A percentile compares a stretch with the other conserved stretches of the same genome.
These are phyloP conservation scores for Carabus problematicus DNA, from an alignment of 2,888 invertebrate genomes.

Conservation along the genomic window DNA sequence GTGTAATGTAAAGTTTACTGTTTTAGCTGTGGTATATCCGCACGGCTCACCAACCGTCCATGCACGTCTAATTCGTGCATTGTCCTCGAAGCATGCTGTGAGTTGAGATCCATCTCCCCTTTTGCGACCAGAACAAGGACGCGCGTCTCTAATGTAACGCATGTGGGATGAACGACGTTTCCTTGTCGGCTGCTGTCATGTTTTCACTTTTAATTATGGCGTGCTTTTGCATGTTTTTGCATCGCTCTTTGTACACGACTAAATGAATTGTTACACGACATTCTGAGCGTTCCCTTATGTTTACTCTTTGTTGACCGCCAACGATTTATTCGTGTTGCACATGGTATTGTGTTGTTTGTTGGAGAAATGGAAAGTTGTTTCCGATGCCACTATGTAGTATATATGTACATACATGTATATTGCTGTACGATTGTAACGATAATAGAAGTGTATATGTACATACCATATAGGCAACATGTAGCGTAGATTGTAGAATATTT, in stretches of 20 bases:
- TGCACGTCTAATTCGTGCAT: constrained; percentile 29
- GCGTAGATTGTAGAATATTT: too few relatives aligned
- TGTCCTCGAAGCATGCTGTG: constrained; percentile 1
- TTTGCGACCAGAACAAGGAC: constrained; percentile 1
- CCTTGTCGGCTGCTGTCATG: constrained; percentile 27
- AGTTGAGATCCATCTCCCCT: constrained; percentile 11
- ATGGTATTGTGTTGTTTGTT: too few relatives aligned
- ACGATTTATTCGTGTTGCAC: too few relatives aligned
- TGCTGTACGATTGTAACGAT: too few relatives aligned
- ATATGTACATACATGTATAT: too few relatives aligned
- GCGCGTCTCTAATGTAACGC: constrained; percentile 6
- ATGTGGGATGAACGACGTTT: not conserved
- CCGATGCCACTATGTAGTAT: too few relatives aligned
- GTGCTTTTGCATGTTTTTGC: constrained; percentile 13
- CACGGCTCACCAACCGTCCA: constrained; percentile 17
- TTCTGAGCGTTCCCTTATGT: too few relatives aligned
- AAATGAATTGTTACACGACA: constrained; percentile 19
- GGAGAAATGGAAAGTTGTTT: too few relatives aligned
- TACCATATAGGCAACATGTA: too few relatives aligned
- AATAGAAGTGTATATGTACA: too few relatives aligned
- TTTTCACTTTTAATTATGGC: constrained; percentile 39
- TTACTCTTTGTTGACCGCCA: too few relatives aligned
- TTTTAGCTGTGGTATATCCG: constrained; percentile 9
- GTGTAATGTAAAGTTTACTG: constrained; percentile 11
- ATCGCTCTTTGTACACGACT: constrained; percentile 7